Evolutionary conservation across 2,888 invertebrate species (phyloP), one percentile per base, ranked within the genome.

Genomic region (Diarsia dahlii): DNA sequence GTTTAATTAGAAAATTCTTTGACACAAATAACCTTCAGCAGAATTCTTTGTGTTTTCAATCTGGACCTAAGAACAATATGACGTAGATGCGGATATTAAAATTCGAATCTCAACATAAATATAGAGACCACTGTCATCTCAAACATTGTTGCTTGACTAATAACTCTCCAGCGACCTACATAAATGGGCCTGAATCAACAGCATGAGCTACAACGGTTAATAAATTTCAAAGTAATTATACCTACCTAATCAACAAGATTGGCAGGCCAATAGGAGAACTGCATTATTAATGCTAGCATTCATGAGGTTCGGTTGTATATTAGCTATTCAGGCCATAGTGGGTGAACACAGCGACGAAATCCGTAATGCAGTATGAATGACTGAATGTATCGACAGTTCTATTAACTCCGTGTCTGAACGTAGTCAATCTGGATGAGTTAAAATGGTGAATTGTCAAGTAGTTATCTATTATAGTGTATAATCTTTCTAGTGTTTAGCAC

Each of bases 1-100:
- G 2, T 71, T 64, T 64, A 72, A 77, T 65, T 52, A 56, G 4
- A 52, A 52, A 34, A 34, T 78, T 78, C 58, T 65, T 58, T 58
- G 50, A 46, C 12, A 23, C 4, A 39, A 52, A 77, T 23, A 34
- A 52, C 52, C 20, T 60, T 18, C 4, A 23, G 28, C n/a, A 23
- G 20, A 8, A 77, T 71, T 39, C 0, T 12, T 34, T 76, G n/a
- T 69, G 18, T 54, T 64, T 64, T 71, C 15, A 56, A 50, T 78
- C n/a, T n/a, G 12, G 20, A 63, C 63, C 20, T 50, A 50, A 50
- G 54, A 63, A 28, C 28, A 76, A 71, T 63, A 71, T 45, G 50
- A 50, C 8, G 23, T 76, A 23, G n/a, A 54, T 62, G 34, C 50
- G 56, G 20, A 75, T 45, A 58, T 75, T 54, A 60, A 73, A 73